A percentile compares a stretch with the other conserved stretches of the same genome.
These are phyloP conservation scores for Ara ararauna DNA, from an alignment of 2,797 vertebrate genomes.

Conservation along the genomic window DNA sequence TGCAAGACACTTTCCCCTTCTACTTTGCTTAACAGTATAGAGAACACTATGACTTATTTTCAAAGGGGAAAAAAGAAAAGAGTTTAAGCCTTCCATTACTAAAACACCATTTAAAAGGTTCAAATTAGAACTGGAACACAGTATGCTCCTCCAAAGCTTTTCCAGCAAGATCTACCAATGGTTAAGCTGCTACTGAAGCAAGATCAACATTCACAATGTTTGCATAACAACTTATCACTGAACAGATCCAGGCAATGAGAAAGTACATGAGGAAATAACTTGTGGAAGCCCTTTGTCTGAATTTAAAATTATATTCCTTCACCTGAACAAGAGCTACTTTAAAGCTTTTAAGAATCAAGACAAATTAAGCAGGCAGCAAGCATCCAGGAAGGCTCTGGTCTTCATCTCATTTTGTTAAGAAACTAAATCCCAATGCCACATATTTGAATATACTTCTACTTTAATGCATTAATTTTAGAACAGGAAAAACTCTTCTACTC, in stretches of 20 bases:
- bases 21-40: neutral
- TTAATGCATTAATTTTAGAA: neutral
- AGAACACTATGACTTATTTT: neutral
- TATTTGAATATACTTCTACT: neutral
- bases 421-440: neutral
- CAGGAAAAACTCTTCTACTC: neutral
- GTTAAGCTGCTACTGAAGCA: neutral
- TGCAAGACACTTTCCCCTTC: neutral
- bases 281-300: neutral
- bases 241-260: neutral
- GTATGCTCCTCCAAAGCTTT: neutral
- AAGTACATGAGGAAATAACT: neutral
- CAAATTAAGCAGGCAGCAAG: neutral
- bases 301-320: neutral
- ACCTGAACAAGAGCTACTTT: neutral
- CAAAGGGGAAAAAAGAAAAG: neutral
- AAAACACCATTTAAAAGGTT: neutral
- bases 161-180: neutral
- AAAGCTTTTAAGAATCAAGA: neutral
- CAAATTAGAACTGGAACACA: neutral
- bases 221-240: neutral
- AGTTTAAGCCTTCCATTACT: neutral
- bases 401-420: neutral
- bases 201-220: neutral
- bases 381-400: neutral